Evolutionary conservation across 2,797 vertebrate species (phyloP), one percentile per base, ranked within the genome.

Genomic region (Allobates femoralis): DNA sequence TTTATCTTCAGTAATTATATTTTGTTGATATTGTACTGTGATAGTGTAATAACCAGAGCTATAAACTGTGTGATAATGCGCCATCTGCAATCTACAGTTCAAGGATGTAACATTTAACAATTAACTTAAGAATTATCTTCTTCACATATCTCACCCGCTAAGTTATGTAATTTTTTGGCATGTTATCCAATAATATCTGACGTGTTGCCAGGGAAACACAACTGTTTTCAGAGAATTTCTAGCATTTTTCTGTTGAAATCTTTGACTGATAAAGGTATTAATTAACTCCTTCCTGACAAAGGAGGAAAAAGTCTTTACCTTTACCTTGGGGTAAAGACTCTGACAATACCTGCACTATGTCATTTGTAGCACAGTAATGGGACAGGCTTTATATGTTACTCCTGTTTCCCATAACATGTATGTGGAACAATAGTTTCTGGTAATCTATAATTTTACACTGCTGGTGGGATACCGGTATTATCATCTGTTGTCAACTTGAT

Each of bases 31-130:
- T 41, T 16, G 26, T n/a, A 53, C 34, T 58, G 34, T 51, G 19
- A 30, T 28, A 18, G 19, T 86, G n/a, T 76, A 62, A 81, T 81
- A n/a, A 53, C 6, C 19, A 4, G 66, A 55, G 37, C 28, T n/a
- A 81, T 86, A 86, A 86, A 64, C 23, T 37, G 26, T 66, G 69
- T 66, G 21, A 32, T 37, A 82, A 67, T 18, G 56, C 2, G n/a
- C 71, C 32, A 58, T 28, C 15, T 81, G 28, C 46, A 32, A 76
- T 14, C 30, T 46, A 18, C 15, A 46, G 79, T 46, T 76, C 79
- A 67, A 76, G 79, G 69, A 76, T 32, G n/a, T 6, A 34, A 53
- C 18, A 51, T 60, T 26, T 51, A 64, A 51, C 7, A 60, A 64
- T 62, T 64, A 81, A 71, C 34, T 10, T 6, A 23, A 74, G 19